Base-by-base conservation (phyloP, 2,797 vertebrate species). In the Pteropus rufus region DNA sequence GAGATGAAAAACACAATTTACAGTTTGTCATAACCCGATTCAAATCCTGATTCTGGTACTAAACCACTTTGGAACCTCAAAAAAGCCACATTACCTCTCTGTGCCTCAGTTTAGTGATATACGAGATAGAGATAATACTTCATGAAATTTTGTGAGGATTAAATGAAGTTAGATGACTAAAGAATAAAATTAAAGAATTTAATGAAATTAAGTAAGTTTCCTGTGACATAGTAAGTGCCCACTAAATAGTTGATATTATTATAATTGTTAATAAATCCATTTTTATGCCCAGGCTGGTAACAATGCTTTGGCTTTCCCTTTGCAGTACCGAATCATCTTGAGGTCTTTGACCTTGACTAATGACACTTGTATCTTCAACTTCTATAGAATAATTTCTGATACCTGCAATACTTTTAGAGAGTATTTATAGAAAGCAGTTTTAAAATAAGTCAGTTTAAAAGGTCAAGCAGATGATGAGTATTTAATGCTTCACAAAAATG, bases 361-460 rank as follows among this genome's bases (percentile, higher is more conserved):
- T 86, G 92, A 79, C 12, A 92, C 18, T 18, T 36, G 14, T 24
- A 44, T 69, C 75, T 82, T 86, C 41, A 76, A 56, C 19, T 89
- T 79, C 62, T 91, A 81, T 60, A 14, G 52, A 77, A 88, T 46
- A n/a, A 16, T 91, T 95, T 88, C 58, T 80, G 11, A 96, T 60
- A 65, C n/a, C 58, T 52, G 26, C 34, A 58, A 41, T 86, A 73
- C 41, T 73, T 94, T 92, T 49, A 81, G 73, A 93, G 26, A 76
- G 14, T 92, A 96, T 93, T 95, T 94, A 62, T 77, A 93, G 95
- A 93, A 92, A 89, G 21, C 12, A 89, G 31, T 49, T 79, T 81
- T 75, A 81, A 92, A 95, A 97, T 83, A 93, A 91, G 70, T 95
- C 64, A 2, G 21, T 92, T 73, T 75, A 69, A 87, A 94, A 96